phyloP scores from a whole-genome alignment of 2,797 vertebrate species.

The Diplodus sargus region DNA sequence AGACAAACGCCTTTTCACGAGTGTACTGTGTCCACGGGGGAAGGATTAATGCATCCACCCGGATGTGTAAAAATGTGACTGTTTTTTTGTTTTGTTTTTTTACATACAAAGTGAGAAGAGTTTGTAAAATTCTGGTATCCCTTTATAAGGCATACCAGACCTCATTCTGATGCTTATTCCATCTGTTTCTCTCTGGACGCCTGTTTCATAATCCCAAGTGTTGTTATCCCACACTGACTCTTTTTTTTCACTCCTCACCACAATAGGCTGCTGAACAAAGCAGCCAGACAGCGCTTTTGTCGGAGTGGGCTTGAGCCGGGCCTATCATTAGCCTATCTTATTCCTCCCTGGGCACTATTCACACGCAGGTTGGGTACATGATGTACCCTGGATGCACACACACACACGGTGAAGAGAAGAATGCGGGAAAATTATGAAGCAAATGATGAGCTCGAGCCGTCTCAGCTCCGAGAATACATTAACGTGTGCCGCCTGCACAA shows the following conservation, averaged over 20 bases:
- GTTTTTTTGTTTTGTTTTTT: not conserved
- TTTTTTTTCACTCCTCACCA: constrained; percentile 27
- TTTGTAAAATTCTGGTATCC: not conserved
- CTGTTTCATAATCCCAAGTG: constrained; percentile 55
- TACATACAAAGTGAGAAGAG: constrained; percentile 4
- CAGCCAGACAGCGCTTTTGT: constrained; percentile 68
- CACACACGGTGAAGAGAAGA: not conserved
- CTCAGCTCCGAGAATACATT: not conserved
- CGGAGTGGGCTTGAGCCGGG: constrained; percentile 48
- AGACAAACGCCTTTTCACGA: constrained; percentile 33
- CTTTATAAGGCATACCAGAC: constrained; percentile 26
- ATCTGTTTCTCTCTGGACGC: constrained; percentile 33
- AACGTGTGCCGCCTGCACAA: constrained; percentile 18
- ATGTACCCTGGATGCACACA: constrained; percentile 43
- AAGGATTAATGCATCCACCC: not conserved
- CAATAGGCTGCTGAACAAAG: constrained; percentile 67
- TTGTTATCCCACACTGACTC: constrained; percentile 41
- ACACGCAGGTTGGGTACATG: constrained; percentile 62
- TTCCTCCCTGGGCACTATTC: constrained; percentile 57
- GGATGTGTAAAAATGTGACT: not conserved
- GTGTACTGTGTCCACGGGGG: not conserved
- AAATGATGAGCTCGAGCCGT: constrained; percentile 13
- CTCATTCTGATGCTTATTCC: constrained; percentile 29
- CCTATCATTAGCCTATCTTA: constrained; percentile 70
- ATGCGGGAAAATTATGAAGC: constrained; percentile 1